Percentiles rank a stretch among this genome's conserved stretches.
Evolutionary conservation across 2,113 vertebrate species (phyloP).

Genomic region (Tragulus kanchil): DNA sequence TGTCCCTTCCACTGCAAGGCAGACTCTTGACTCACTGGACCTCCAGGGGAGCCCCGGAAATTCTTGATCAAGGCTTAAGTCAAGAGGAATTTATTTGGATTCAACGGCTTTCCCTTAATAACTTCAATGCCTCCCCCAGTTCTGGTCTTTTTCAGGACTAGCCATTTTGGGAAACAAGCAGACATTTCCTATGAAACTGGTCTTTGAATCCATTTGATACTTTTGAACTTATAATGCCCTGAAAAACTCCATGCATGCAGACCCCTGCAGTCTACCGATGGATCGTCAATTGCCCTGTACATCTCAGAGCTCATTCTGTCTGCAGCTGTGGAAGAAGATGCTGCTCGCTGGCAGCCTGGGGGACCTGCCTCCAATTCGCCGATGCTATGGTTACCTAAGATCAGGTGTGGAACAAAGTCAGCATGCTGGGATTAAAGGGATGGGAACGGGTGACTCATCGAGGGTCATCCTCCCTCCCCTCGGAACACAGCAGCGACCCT

Average conservation of each 20-base stretch:
- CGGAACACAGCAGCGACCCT: background rate
- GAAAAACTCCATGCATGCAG: background rate
- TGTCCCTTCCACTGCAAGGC: too few species aligned
- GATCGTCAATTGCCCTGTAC: background rate
- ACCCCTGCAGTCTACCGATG: background rate
- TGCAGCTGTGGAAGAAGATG: background rate
- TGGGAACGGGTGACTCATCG: background rate
- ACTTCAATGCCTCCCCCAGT: background rate
- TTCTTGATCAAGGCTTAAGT: conserved; percentile 16
- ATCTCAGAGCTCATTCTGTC: background rate
- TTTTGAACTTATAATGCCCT: background rate
- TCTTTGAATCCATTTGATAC: background rate
- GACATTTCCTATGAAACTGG: background rate
- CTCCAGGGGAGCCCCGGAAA: too few species aligned
- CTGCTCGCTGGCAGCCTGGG: background rate
- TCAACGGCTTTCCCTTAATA: background rate
- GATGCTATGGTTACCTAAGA: background rate
- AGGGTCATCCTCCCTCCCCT: background rate
- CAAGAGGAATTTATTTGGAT: conserved; percentile 15
- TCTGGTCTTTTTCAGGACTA: background rate
- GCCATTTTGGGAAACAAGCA: background rate
- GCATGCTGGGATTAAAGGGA: background rate
- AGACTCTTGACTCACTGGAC: too few species aligned
- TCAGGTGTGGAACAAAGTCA: background rate
- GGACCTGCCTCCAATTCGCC: background rate